Evolutionary conservation across 2,113 vertebrate species (phyloP).

Genomic region (Archocentrus centrarchus): DNA sequence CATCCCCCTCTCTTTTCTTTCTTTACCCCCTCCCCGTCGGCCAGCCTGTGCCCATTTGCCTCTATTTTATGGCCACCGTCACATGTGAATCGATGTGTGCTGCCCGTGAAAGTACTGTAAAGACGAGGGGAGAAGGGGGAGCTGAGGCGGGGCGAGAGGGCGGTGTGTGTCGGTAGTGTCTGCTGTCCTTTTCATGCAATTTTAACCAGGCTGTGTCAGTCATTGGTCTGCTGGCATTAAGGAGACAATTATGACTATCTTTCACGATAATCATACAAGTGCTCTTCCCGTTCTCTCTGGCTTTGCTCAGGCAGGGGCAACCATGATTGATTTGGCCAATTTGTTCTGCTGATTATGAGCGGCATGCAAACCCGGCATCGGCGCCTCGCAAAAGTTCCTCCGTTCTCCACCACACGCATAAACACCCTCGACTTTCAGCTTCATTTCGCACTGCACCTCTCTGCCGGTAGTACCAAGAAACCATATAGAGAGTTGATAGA

Average conservation of each 20-base stretch:
- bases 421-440: constrained; percentile 31
- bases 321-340: constrained; percentile 85
- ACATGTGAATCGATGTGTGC: constrained; percentile 67
- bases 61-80: constrained; percentile 59
- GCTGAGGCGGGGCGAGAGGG: neutral
- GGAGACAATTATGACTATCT: constrained; percentile 83
- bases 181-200: constrained; percentile 67
- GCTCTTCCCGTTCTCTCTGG: constrained; percentile 62
- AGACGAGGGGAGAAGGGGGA: neutral
- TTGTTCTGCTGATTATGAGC: constrained; percentile 83
- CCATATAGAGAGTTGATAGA: constrained; percentile 61
- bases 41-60: constrained; percentile 47
- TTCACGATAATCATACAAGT: constrained; percentile 84
- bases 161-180: neutral
- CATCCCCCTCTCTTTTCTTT: constrained; percentile 19
- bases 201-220: constrained; percentile 79
- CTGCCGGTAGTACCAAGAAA: constrained; percentile 26
- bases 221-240: constrained; percentile 72
- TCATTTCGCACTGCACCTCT: constrained; percentile 35
- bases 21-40: constrained; percentile 24
- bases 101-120: constrained; percentile 45
- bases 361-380: constrained; percentile 64
- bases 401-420: constrained; percentile 33
- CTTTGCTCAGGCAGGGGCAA: constrained; percentile 67
- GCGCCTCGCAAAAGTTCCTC: constrained; percentile 19